Base-by-base conservation (phyloP, 2,797 vertebrate genomes). In the Mastacembelus armatus region DNA sequence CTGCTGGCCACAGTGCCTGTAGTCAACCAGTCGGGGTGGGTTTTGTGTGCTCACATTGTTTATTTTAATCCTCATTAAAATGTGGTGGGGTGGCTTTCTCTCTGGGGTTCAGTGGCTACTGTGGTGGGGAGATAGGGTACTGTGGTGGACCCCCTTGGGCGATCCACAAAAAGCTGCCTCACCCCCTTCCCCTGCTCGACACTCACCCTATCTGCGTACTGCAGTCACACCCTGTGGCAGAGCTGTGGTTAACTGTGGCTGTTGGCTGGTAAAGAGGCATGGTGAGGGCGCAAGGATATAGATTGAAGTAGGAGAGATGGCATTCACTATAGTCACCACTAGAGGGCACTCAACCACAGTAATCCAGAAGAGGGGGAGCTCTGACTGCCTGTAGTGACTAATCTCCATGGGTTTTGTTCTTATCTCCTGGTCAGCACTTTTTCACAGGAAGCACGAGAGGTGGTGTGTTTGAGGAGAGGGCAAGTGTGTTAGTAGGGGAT, bases 41-140 rank as follows among this genome's bases (percentile, higher is more conserved):
- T 90, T 85, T 78, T 88, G 78, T 92, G 87, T 84, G 86, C 74
- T 86, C 58, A 71, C 82, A 76, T 89, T 90, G 90, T 91, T 91
- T 91, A 91, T 90, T 90, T 89, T 90, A 90, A 42, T 83, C 78
- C 77, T 80, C 79, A 88, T 91, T 92, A 92, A 91, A 88, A 85
- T 90, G 91, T 75, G 90, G 91, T 86, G 78, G 74, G 82, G 81
- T 85, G 86, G 86, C 84, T 89, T 86, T 86, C 71, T 80, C 89
- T 87, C 83, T 68, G 48, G 90, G 87, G 82, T 84, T 91, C 71
- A 26, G 88, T 70, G 90, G 90, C 86, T 90, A 75, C 80, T 91
- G 89, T 89, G 91, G 91, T 90, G 72, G 81, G 71, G 68, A 82
- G 88, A 87, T 90, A 85, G 86, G 86, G 85, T 79, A 52, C 69